Evolutionary conservation across 1,140 invertebrate genomes (phyloP).

Genomic region (Drosophila fuyamai): DNA sequence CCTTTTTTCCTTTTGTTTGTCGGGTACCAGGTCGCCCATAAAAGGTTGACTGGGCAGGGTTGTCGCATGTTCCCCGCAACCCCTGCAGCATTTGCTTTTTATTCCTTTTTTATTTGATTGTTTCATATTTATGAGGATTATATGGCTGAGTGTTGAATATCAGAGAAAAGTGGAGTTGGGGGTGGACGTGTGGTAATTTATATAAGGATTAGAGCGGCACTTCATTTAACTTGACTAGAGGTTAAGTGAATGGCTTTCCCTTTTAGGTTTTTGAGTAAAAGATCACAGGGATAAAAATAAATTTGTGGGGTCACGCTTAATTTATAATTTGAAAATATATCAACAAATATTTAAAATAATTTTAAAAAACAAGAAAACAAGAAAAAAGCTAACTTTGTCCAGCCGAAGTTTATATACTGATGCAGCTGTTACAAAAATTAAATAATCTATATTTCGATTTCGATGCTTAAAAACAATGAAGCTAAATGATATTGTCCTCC

Average conservation of each 20-base stretch:
- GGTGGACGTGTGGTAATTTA: constrained; percentile 66
- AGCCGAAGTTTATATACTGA: no score
- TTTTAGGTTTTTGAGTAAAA: background rate
- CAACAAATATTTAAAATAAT: no score
- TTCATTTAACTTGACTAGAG: constrained; percentile 24
- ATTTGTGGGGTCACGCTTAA: no score
- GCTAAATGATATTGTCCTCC: no score
- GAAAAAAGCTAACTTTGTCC: no score
- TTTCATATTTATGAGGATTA: constrained; percentile 82
- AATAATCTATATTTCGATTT: no score
- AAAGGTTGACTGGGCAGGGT: constrained; percentile 46
- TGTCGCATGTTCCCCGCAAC: constrained; percentile 25
- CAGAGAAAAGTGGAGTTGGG: constrained; percentile 29
- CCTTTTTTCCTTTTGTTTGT: constrained; percentile 47
- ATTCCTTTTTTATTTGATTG: constrained; percentile 78
- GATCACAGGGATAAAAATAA: background rate
- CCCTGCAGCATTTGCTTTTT: constrained; percentile 31
- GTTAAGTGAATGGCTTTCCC: constrained; percentile 54
- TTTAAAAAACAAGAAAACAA: no score
- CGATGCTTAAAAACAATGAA: no score
- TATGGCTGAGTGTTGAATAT: constrained; percentile 60
- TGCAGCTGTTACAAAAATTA: no score
- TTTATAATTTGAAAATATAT: no score
- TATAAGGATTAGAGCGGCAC: constrained; percentile 53
- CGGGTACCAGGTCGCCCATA: constrained; percentile 30